A percentile compares a stretch with the other conserved stretches of the same genome.
These are phyloP conservation scores for Cepaea nemoralis DNA, from an alignment of 1,140 invertebrate species.

Conservation along the genomic window DNA sequence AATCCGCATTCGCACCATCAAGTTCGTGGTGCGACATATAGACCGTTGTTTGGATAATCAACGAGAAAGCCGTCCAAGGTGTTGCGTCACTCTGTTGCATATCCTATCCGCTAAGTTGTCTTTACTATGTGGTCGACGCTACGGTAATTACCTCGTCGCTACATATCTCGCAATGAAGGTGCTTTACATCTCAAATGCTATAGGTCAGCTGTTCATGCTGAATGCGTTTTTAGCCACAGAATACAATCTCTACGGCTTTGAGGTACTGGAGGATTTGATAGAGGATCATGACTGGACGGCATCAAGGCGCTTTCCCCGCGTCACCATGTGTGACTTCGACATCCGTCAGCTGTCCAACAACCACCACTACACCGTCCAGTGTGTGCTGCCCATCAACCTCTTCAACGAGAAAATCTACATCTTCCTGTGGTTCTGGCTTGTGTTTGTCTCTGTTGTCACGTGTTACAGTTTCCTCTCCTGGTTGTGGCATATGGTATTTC, in stretches of 20 bases:
- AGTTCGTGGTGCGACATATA: conserved; percentile 70
- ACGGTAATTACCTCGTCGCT: conserved; percentile 74
- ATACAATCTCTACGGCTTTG: conserved; percentile 73
- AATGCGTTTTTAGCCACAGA: conserved; percentile 74
- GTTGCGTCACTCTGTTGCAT: conserved; percentile 67
- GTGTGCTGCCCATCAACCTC: conserved; percentile 75
- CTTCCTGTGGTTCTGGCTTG: conserved; percentile 76
- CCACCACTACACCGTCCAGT: conserved; percentile 74
- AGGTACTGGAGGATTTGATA: conserved; percentile 73
- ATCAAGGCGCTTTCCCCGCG: conserved; percentile 73
- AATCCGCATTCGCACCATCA: conserved; percentile 66
- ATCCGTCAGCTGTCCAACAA: conserved; percentile 73
- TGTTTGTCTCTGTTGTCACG: conserved; percentile 73
- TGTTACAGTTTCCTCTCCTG: conserved; percentile 70
- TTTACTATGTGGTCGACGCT: conserved; percentile 71
- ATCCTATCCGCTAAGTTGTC: conserved; percentile 67
- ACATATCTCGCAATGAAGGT: conserved; percentile 74
- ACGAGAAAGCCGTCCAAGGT: conserved; percentile 64
- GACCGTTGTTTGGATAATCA: conserved; percentile 71
- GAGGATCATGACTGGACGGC: conserved; percentile 72
- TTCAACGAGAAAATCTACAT: conserved; percentile 77
- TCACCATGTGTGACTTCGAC: conserved; percentile 75
- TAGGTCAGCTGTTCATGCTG: conserved; percentile 75
- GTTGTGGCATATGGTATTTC: conserved; percentile 70
- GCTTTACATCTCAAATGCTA: conserved; percentile 74